Conservation (phyloP, 1,140 invertebrate genomes). For the Cheumatopsyche charites region DNA sequence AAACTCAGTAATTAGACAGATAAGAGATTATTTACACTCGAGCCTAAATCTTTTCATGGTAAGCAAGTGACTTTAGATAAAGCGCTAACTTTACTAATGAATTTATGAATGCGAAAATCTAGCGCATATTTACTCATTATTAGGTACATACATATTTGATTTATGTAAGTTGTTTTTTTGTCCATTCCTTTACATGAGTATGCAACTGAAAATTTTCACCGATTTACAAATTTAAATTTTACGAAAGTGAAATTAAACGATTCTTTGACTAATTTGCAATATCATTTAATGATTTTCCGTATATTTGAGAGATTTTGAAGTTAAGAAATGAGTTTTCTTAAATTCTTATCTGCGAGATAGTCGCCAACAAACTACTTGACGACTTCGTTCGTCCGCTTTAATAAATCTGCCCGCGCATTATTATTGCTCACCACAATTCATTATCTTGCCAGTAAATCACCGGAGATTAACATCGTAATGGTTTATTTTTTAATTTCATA, state of each 20-base stretch:
- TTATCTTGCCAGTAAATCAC: conserved; percentile 48
- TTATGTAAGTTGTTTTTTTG: conserved; percentile 2
- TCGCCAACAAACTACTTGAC: conserved; percentile 16
- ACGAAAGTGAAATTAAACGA: too few species aligned
- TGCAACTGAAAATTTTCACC: too few species aligned
- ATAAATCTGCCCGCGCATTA: conserved; percentile 45
- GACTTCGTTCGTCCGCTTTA: conserved; percentile 42
- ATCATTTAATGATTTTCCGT: too few species aligned
- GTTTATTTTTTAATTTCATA: conserved; percentile 35
- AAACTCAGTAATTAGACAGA: conserved; percentile 16
- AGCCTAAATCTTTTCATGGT: conserved; percentile 36
- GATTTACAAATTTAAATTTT: too few species aligned
- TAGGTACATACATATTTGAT: too few species aligned
- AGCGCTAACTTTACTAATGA: conserved; percentile 22
- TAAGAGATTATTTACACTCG: conserved; percentile 20
- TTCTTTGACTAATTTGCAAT: too few species aligned
- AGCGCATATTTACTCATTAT: neutral
- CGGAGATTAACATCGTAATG: conserved; percentile 41
- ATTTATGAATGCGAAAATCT: conserved; percentile 25
- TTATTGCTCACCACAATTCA: conserved; percentile 44
- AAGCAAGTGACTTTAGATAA: conserved; percentile 44
- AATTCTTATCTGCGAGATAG: neutral
- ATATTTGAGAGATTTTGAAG: too few species aligned
- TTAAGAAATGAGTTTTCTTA: neutral
- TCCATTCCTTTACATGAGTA: neutral